These are phyloP conservation scores for Mesorhabditis belari DNA, from an alignment of 2,888 invertebrate species.

Conservation along the genomic window DNA sequence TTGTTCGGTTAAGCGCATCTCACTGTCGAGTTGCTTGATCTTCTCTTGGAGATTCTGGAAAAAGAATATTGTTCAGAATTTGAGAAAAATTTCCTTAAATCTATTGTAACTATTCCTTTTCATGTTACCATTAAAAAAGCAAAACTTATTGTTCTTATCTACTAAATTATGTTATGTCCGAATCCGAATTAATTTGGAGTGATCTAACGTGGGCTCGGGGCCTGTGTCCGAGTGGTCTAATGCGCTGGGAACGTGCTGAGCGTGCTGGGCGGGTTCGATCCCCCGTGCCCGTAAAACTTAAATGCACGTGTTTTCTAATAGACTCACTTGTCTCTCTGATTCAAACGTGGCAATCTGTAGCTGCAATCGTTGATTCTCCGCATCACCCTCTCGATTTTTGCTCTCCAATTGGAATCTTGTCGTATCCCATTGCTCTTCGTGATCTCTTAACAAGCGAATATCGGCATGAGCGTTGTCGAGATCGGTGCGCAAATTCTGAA, in stretches of 20 bases:
- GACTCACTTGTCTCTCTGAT: conserved; percentile 40
- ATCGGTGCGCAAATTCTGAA: conserved; percentile 48
- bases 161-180: too few species aligned
- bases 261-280: too few species aligned
- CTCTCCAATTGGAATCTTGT: conserved; percentile 44
- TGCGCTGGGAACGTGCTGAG: neutral
- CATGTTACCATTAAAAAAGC: too few species aligned
- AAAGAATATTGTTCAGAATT: too few species aligned
- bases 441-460: conserved; percentile 41
- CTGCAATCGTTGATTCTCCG: conserved; percentile 39
- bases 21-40: conserved; percentile 47
- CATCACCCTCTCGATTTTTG: conserved; percentile 44
- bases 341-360: conserved; percentile 43
- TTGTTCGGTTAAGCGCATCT: conserved; percentile 41
- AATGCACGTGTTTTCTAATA: too few species aligned
- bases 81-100: too few species aligned
- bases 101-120: too few species aligned
- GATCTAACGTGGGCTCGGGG: too few species aligned
- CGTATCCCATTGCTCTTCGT: conserved; percentile 46
- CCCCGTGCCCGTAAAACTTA: neutral
- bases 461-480: conserved; percentile 48
- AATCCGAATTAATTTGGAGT: too few species aligned
- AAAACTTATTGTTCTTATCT: too few species aligned
- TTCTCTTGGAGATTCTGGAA: conserved; percentile 37
- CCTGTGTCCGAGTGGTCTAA: too few species aligned